phyloP scores from a whole-genome alignment of 2,113 vertebrate genomes.

The Anguilla japonica region DNA sequence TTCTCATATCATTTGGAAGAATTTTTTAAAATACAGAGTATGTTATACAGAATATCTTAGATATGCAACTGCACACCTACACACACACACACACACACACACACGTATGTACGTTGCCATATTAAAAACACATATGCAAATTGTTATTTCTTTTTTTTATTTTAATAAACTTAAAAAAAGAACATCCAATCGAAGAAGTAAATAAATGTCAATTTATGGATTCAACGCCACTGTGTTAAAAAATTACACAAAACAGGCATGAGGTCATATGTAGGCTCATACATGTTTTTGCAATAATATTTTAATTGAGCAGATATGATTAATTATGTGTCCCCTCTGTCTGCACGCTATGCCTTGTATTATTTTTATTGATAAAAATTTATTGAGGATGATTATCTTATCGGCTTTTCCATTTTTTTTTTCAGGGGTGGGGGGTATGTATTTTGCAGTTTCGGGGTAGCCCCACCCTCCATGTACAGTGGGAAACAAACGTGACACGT shows the following conservation, averaged over 20 bases:
- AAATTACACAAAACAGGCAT: not conserved
- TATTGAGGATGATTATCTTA: too few species aligned
- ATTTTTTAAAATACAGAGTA: too few species aligned
- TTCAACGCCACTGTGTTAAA: not conserved
- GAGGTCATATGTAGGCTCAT: not conserved
- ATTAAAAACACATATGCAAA: not conserved
- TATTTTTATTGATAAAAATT: too few species aligned
- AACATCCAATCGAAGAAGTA: too few species aligned
- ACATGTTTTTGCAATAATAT: too few species aligned
- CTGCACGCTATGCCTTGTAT: too few species aligned
- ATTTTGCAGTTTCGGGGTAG: not conserved
- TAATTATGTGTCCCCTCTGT: too few species aligned
- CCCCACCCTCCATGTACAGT: not conserved
- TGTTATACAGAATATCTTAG: too few species aligned
- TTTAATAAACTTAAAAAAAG: too few species aligned
- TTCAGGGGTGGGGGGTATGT: not conserved
- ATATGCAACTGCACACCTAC: not conserved
- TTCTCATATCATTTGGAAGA: too few species aligned
- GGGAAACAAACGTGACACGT: not conserved
- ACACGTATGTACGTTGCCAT: not conserved
- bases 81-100: conserved; percentile 2
- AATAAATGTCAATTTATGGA: not conserved
- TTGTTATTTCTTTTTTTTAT: not conserved
- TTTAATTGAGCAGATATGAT: too few species aligned
- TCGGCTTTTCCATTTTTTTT: too few species aligned